Evolutionary conservation across 2,113 vertebrate genomes (phyloP).

Genomic region (Ceratotherium simum): DNA sequence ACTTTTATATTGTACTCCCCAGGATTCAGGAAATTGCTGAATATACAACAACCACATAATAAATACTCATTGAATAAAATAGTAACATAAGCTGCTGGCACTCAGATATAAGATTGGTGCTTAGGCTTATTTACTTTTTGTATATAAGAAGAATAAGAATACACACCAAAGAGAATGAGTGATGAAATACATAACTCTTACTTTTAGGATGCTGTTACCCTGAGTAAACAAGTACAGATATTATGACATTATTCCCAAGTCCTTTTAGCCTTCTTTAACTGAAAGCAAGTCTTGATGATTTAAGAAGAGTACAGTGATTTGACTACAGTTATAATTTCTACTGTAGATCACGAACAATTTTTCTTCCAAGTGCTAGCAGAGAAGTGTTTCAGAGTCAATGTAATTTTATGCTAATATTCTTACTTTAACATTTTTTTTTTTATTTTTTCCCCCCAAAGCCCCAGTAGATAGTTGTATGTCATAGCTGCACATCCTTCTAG

Average conservation of each 20-base stretch:
- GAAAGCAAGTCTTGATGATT: not conserved
- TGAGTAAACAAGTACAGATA: not conserved
- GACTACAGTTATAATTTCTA: not conserved
- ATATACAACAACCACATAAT: not conserved
- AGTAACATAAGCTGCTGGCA: not conserved
- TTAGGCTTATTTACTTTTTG: not conserved
- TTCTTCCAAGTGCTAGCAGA: constrained; percentile 10
- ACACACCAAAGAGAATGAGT: not conserved
- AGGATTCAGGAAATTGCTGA: not conserved
- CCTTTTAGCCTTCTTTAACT: not conserved
- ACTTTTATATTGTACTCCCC: not conserved
- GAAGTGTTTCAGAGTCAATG: not conserved
- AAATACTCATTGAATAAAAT: constrained; percentile 3
- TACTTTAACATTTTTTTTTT: not conserved
- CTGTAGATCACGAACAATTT: constrained; percentile 12
- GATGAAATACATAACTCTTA: not conserved
- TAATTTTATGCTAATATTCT: constrained; percentile 2
- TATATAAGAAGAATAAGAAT: not conserved
- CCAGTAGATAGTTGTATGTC: no score
- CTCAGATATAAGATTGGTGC: not conserved
- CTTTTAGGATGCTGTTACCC: not conserved
- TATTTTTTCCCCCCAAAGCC: no score
- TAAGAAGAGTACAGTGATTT: not conserved
- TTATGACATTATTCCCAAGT: constrained; percentile 18
- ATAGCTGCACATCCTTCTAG: no score